phyloP scores from a whole-genome alignment of 2,113 vertebrate genomes.

The Elaphurus davidianus region DNA sequence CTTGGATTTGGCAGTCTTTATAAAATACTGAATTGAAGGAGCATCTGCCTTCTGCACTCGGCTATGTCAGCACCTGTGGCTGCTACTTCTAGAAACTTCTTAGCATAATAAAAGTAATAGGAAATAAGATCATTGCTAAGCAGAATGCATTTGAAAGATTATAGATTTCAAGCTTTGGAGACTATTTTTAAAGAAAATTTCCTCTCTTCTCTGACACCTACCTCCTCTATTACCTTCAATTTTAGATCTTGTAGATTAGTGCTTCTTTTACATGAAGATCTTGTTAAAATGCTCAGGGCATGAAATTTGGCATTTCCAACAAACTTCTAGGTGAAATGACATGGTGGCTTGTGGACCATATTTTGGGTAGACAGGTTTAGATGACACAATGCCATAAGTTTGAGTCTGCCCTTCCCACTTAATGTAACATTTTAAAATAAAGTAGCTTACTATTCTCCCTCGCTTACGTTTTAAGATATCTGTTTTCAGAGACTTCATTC shows the following conservation, averaged over 20 bases:
- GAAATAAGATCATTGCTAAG: conserved; percentile 66
- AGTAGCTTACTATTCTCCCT: neutral
- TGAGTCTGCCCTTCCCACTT: neutral
- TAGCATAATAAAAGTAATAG: conserved; percentile 64
- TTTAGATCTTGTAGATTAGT: neutral
- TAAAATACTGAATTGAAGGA: conserved; percentile 62
- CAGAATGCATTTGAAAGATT: neutral
- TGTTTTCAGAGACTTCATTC: neutral
- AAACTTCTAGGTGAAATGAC: neutral
- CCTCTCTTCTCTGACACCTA: neutral
- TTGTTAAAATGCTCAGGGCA: neutral
- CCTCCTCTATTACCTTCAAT: neutral
- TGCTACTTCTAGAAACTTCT: conserved; percentile 71
- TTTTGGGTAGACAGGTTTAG: neutral
- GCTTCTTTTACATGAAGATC: neutral
- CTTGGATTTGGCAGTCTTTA: conserved; percentile 62
- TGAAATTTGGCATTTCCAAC: neutral
- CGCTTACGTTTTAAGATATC: neutral
- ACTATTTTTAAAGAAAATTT: neutral
- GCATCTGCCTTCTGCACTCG: conserved; percentile 69
- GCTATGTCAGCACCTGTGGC: conserved; percentile 43
- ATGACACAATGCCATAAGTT: neutral
- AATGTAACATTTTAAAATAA: neutral
- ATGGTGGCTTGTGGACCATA: neutral
- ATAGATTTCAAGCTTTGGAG: neutral